Base-by-base conservation (phyloP, 2,797 vertebrate species). In the Hybognathus amarus region DNA sequence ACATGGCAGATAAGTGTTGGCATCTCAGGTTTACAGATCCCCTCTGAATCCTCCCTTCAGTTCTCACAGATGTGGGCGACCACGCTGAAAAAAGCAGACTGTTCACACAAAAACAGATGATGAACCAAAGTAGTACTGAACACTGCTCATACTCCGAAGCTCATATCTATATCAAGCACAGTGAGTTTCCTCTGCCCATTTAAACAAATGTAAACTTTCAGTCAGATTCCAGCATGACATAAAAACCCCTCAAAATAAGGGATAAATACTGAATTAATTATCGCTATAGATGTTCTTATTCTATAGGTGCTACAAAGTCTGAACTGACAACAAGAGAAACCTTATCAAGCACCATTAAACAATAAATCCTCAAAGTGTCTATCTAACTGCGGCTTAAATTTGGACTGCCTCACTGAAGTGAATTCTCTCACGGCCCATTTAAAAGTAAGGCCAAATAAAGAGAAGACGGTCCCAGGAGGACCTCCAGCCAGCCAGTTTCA, bases 391-490 rank as follows among this genome's bases (percentile, higher is more conserved):
- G 1, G 24, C 75, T 77, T 40, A 68, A 13, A 63, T 56, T 40
- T 50, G 52, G 82, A 69, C 82, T 59, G 74, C 38, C 47, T 77
- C 74, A 61, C 52, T 27, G 74, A 56, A 66, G 47, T 82, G 56
- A 82, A 22, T 24, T 33, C 63, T 61, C 52, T 70, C 18, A 77
- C 47, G 66, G 40, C 74, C 82, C 27, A 83, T 83, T 77, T 77
- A 80, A 87, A 77, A 85, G 77, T 74, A 71, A 61, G 78, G 38
- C 80, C 61, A 83, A 63, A 73, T 77, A 66, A 63, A 85, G 73
- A 78, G 47, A 75, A 86, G 68, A 78, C 64, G 56, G 80, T 86
- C 84, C 84, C 84, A 79, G 82, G 11, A 67, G 87, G 74, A 87
- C 38, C 66, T 36, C 40, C 22, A 83, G 38, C 50, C 82, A 77